These are phyloP conservation scores for Diloba caeruleocephala DNA, from an alignment of 2,888 invertebrate species.

Conservation along the genomic window DNA sequence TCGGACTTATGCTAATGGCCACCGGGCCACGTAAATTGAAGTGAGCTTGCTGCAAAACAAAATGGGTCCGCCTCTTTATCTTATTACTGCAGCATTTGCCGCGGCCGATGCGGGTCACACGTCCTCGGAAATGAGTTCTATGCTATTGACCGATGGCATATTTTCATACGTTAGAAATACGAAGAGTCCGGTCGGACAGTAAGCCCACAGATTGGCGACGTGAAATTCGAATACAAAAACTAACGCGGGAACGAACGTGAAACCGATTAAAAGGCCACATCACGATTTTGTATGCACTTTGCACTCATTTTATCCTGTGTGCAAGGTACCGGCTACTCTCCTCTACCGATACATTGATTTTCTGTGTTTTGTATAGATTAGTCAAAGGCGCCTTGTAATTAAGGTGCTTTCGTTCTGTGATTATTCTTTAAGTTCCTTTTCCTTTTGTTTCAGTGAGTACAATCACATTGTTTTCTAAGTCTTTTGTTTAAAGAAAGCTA, in stretches of 20 bases:
- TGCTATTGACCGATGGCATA: slow-evolving; percentile 64
- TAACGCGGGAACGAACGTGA: slow-evolving; percentile 86
- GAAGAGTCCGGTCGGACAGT: slow-evolving; percentile 67
- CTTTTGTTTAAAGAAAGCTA: slow-evolving; percentile 53
- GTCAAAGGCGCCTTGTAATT: slow-evolving; percentile 81
- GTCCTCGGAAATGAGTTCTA: slow-evolving; percentile 69
- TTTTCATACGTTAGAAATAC: slow-evolving; percentile 61
- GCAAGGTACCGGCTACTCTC: slow-evolving; percentile 73
- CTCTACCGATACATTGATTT: slow-evolving; percentile 78
- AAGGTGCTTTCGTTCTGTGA: slow-evolving; percentile 73
- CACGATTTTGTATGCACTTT: slow-evolving; percentile 89
- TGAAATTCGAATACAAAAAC: slow-evolving; percentile 88
- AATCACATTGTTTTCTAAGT: slow-evolving; percentile 52
- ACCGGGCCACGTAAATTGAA: slow-evolving; percentile 87
- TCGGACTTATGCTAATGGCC: slow-evolving; percentile 88
- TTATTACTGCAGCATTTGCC: slow-evolving; percentile 79
- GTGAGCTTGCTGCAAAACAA: slow-evolving; percentile 83
- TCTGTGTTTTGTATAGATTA: slow-evolving; percentile 79
- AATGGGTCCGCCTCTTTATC: slow-evolving; percentile 87
- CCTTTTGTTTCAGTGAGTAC: slow-evolving; percentile 56
- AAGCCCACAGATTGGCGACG: slow-evolving; percentile 82
- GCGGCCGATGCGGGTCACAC: slow-evolving; percentile 49
- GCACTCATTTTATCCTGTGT: slow-evolving; percentile 84
- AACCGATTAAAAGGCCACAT: slow-evolving; percentile 89
- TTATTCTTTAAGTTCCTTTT: slow-evolving; percentile 63